Percentiles rank a stretch among this genome's conserved stretches.
phyloP scores from a whole-genome alignment of 2,888 invertebrate genomes.

The Bombylius discolor region DNA sequence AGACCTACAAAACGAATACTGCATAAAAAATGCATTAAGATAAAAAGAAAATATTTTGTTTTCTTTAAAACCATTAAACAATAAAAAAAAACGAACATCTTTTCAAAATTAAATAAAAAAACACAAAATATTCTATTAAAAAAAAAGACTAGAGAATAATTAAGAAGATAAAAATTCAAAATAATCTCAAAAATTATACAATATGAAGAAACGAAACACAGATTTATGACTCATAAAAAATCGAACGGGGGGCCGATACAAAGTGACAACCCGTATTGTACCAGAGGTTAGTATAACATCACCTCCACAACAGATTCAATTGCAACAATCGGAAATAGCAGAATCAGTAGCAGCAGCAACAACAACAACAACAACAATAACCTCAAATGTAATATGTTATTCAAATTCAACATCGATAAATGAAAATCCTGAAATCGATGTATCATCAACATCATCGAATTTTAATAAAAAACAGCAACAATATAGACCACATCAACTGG shows the following conservation, averaged over 20 bases:
- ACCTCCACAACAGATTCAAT: slow-evolving; percentile 18
- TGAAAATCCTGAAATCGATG: slow-evolving; percentile 2
- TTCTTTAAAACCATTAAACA: no score
- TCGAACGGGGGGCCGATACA: slow-evolving; percentile 31
- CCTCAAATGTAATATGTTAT: not conserved
- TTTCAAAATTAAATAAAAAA: no score
- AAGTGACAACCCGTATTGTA: slow-evolving; percentile 34
- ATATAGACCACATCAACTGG: slow-evolving; percentile 14
- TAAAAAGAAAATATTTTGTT: not conserved
- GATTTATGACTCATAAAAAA: slow-evolving; percentile 37
- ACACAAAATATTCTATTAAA: no score
- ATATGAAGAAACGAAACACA: slow-evolving; percentile 35
- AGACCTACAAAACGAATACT: no score
- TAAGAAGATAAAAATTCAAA: not conserved
- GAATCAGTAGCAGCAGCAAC: slow-evolving; percentile 20
- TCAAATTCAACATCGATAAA: slow-evolving; percentile 2
- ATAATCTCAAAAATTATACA: slow-evolving; percentile 13
- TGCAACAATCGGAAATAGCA: slow-evolving; percentile 11
- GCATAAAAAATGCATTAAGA: not conserved
- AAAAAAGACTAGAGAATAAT: no score
- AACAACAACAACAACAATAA: slow-evolving; percentile 16
- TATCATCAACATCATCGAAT: slow-evolving; percentile 1
- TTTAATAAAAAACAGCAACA: slow-evolving; percentile 12
- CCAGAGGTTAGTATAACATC: slow-evolving; percentile 36
- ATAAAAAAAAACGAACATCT: no score